Percentiles rank a stretch among this genome's conserved stretches.
These are phyloP conservation scores for Drosophila flavopinicola DNA, from an alignment of 2,888 invertebrate genomes.

Conservation along the genomic window DNA sequence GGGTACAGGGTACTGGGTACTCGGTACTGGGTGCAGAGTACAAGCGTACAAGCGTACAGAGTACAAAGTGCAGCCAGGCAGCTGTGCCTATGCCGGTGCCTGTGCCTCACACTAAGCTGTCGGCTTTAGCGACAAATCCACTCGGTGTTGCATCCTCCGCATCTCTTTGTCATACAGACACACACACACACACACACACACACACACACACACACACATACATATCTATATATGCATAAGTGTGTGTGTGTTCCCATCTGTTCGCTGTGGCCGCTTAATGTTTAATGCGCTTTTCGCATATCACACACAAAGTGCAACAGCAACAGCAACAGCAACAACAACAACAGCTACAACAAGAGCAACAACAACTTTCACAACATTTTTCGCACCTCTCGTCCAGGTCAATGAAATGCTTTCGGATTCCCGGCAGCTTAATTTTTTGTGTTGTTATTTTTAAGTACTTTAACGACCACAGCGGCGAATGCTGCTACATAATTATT, in stretches of 20 bases:
- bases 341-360: constrained; percentile 11
- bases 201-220: not conserved
- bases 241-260: constrained; percentile 29
- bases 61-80: constrained; percentile 41
- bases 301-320: constrained; percentile 38
- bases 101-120: constrained; percentile 63
- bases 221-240: not conserved
- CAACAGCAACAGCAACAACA: not conserved
- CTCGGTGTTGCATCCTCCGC: constrained; percentile 33
- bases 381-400: constrained; percentile 45
- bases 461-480: not conserved
- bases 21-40: too few species aligned
- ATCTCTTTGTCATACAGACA: constrained; percentile 39
- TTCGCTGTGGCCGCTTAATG: constrained; percentile 46
- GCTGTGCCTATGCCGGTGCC: too few species aligned
- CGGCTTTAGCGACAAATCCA: constrained; percentile 64
- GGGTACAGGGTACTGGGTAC: too few species aligned
- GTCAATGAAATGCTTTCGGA: constrained; percentile 40
- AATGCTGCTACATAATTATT: not conserved
- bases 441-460: not conserved
- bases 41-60: too few species aligned
- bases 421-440: not conserved
- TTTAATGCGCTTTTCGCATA: constrained; percentile 59
- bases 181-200: constrained; percentile 1
- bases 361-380: constrained; percentile 30